These are phyloP conservation scores for Heliothis virescens DNA, from an alignment of 1,140 invertebrate genomes.

Conservation along the genomic window DNA sequence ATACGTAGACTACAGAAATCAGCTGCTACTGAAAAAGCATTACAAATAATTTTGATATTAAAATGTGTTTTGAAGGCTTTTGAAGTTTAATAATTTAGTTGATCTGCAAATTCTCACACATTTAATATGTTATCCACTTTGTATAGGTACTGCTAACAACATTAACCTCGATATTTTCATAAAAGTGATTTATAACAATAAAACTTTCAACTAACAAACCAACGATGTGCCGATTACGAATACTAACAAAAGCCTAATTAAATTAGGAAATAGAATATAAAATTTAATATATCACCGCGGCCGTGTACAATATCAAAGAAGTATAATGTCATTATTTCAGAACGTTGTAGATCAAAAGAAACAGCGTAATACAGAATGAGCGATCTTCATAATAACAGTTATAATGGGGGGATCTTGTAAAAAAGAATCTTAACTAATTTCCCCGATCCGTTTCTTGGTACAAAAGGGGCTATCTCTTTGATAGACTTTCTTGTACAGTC, in stretches of 20 bases:
- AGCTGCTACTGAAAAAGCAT: too few species aligned
- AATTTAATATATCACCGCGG: constrained; percentile 49
- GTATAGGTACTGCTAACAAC: neutral
- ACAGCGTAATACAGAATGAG: constrained; percentile 71
- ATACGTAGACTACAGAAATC: neutral
- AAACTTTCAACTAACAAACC: neutral
- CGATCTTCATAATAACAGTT: constrained; percentile 73
- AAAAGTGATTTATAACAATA: neutral
- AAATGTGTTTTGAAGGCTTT: too few species aligned
- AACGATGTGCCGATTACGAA: constrained; percentile 24
- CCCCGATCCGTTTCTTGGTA: constrained; percentile 71
- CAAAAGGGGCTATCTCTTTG: constrained; percentile 79
- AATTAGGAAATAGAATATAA: constrained; percentile 52
- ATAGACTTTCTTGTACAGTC: constrained; percentile 68
- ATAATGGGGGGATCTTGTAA: constrained; percentile 70
- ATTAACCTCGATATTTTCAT: neutral
- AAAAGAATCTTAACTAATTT: constrained; percentile 78
- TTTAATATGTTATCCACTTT: neutral
- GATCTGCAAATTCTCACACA: neutral
- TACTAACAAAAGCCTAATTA: constrained; percentile 50
- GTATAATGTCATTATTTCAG: constrained; percentile 73
- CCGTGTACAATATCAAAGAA: constrained; percentile 71
- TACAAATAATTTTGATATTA: too few species aligned
- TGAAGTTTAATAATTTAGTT: neutral
- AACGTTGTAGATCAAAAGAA: constrained; percentile 70